Evolutionary conservation across 2,888 invertebrate genomes (phyloP).

Genomic region (Melinopterus prodromus): DNA sequence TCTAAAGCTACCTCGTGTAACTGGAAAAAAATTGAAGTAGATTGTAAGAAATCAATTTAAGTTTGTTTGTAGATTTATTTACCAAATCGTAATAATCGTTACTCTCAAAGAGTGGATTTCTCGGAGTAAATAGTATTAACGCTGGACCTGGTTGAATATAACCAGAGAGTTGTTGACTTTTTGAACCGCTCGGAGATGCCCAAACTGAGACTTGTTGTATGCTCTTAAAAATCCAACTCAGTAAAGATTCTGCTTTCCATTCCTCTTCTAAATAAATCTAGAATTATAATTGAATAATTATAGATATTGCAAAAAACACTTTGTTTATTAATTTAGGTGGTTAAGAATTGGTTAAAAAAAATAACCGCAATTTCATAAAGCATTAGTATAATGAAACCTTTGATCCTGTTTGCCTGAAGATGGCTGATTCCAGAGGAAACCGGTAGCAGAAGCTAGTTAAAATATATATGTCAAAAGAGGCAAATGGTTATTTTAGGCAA

Average conservation of each 20-base stretch:
- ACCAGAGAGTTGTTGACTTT: conserved; percentile 68
- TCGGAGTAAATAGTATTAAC: conserved; percentile 80
- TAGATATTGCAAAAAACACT: conserved; percentile 6
- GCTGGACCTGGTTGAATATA: conserved; percentile 75
- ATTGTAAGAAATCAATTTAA: conserved; percentile 21
- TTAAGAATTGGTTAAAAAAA: too few relatives aligned
- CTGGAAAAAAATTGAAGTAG: conserved; percentile 60
- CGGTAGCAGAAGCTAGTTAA: too few relatives aligned
- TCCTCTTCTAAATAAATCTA: conserved; percentile 65
- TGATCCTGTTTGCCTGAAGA: too few relatives aligned
- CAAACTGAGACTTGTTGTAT: conserved; percentile 71
- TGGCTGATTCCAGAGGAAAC: too few relatives aligned
- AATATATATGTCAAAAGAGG: too few relatives aligned
- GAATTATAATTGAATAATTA: conserved; percentile 29
- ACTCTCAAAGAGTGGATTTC: conserved; percentile 72
- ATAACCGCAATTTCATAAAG: too few relatives aligned
- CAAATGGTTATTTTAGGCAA: too few relatives aligned
- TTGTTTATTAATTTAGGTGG: too few relatives aligned
- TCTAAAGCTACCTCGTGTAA: conserved; percentile 76
- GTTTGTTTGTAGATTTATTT: conserved; percentile 45
- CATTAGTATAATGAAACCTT: too few relatives aligned
- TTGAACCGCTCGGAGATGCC: conserved; percentile 76
- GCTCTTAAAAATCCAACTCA: conserved; percentile 70
- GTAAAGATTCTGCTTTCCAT: conserved; percentile 63
- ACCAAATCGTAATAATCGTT: conserved; percentile 78